Percentiles rank a stretch among this genome's conserved stretches.
Conservation (phyloP, 2,113 vertebrate genomes). For the Silurus glanis region DNA sequence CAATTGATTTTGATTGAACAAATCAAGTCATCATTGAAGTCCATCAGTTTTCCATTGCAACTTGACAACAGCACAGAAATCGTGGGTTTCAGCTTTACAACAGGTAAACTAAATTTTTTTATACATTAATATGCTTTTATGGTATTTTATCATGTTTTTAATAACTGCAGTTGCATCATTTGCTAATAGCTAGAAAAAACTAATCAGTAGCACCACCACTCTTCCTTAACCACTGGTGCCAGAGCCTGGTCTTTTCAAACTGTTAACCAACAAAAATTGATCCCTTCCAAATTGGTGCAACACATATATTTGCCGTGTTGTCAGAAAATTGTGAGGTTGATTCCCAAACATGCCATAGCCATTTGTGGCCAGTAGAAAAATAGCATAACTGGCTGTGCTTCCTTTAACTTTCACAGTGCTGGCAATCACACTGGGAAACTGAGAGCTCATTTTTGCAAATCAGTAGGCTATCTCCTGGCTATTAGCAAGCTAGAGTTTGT, state of each 20-base stretch:
- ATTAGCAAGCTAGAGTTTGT: not conserved
- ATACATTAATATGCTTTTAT: not conserved
- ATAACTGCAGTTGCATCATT: not conserved
- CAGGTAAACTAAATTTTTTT: constrained; percentile 50
- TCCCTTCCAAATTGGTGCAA: not conserved
- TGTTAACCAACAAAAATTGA: too few relatives aligned
- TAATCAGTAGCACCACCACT: not conserved
- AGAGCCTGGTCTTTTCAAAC: not conserved
- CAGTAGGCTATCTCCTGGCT: not conserved
- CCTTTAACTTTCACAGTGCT: not conserved
- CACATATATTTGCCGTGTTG: not conserved
- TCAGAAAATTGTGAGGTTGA: not conserved
- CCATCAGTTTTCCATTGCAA: constrained; percentile 45
- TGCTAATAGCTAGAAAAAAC: not conserved
- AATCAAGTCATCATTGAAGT: constrained; percentile 35
- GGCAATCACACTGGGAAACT: not conserved
- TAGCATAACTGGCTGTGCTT: not conserved
- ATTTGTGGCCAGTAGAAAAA: not conserved
- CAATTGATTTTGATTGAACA: constrained; percentile 32
- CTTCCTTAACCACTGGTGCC: not conserved
- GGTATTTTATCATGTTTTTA: not conserved
- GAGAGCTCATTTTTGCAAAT: not conserved
- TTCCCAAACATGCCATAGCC: not conserved
- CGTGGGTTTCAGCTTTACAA: constrained; percentile 51
- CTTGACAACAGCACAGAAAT: constrained; percentile 51